These are phyloP conservation scores for Macrosiphum euphorbiae DNA, from an alignment of 2,888 invertebrate species.

Conservation along the genomic window DNA sequence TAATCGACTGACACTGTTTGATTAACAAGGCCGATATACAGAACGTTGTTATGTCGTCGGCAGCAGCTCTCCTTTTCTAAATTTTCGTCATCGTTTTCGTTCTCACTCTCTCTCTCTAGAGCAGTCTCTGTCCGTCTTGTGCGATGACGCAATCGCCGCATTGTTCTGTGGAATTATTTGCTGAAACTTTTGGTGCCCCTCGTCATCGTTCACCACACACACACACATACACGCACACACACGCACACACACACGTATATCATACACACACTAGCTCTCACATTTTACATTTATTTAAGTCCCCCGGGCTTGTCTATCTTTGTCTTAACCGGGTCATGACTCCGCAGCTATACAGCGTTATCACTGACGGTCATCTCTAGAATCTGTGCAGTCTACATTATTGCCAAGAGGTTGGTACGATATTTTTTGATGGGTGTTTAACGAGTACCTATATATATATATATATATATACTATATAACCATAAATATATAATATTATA, in stretches of 20 bases:
- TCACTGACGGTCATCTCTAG: slow-evolving; percentile 50
- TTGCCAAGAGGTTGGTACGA: slow-evolving; percentile 29
- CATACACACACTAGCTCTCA: not conserved
- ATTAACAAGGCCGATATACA: slow-evolving; percentile 51
- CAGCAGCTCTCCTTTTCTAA: slow-evolving; percentile 28
- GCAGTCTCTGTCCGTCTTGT: not conserved
- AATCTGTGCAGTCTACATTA: not conserved
- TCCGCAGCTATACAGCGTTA: not conserved
- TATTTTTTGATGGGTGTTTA: slow-evolving; percentile 23
- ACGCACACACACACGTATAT: not conserved
- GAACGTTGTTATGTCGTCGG: slow-evolving; percentile 13
- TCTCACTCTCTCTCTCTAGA: not conserved
- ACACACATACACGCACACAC: not conserved
- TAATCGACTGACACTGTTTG: slow-evolving; percentile 49
- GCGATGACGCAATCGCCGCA: not conserved
- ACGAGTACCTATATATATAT: not conserved
- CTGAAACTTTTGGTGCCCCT: slow-evolving; percentile 24
- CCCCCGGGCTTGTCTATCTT: slow-evolving; percentile 29
- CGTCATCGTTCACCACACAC: not conserved
- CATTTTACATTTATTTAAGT: slow-evolving; percentile 21
- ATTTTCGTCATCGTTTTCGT: slow-evolving; percentile 8
- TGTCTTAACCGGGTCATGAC: slow-evolving; percentile 46
- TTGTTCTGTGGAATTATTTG: not conserved
- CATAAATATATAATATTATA: not conserved
- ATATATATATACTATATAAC: not conserved